Base-by-base conservation (phyloP, 2,888 invertebrate genomes). In the Pachliopta kotzebuea region DNA sequence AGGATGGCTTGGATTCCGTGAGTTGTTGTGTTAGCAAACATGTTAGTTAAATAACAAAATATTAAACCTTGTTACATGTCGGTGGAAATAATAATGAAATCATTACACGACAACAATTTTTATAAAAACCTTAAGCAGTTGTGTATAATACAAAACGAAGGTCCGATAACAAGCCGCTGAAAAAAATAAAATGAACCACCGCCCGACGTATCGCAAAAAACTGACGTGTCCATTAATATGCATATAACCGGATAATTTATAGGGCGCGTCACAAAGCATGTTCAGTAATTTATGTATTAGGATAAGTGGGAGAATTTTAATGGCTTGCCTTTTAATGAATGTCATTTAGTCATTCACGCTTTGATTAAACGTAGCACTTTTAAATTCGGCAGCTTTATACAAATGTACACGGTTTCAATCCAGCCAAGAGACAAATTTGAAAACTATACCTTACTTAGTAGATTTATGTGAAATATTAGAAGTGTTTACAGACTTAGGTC, bases 231-330 rank as follows among this genome's bases (percentile, higher is more conserved):
- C 68, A 70, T 70, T 70, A 71, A 70, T 70, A 71, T 70, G 64
- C 70, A 71, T 71, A 69, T 65, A 70, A 70, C 53, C 24, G 62
- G 65, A 65, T 71, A 69, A 69, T 70, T 71, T 70, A 71, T 69
- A 67, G 67, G 60, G 61, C 68, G 61, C 67, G 68, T 68, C 68
- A 67, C 63, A 62, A 61, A 57, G 63, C 67, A 60, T 63, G 67
- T 68, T 61, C 62, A 60, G 65, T 68, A 67, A 70, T 69, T 71
- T 70, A 71, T 71, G 68, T 49, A 65, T 67, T 68, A 66, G 65
- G 50, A 50, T 56, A 66, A 66, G 62, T 66, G 58, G 50, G 54
- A 54, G 65, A 66, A 66, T 66, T 62, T 62, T 59, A 62, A 66
- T n/a, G 55, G 52, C 18, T 26, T 45, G 37, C 54, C 26, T 29